phyloP scores from a whole-genome alignment of 2,888 invertebrate genomes.

The Oithona nana region DNA sequence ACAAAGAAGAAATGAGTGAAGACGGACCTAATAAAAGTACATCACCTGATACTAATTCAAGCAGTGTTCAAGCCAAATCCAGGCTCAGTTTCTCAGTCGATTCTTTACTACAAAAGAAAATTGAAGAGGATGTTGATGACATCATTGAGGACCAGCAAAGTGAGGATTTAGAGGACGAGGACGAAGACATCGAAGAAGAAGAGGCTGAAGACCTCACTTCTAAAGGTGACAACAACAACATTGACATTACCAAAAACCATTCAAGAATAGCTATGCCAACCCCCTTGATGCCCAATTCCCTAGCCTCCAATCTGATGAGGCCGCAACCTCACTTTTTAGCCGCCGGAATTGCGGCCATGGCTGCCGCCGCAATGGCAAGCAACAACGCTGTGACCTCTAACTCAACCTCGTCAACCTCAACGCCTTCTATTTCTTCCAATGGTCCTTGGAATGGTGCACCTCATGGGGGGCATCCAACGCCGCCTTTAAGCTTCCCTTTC shows the following conservation, averaged over 20 bases:
- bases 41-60: not conserved
- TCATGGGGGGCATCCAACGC: not conserved
- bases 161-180: not conserved
- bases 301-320: not conserved
- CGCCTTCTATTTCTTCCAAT: not conserved
- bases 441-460: not conserved
- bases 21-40: not conserved
- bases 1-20: not conserved
- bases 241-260: not conserved
- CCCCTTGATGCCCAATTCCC: not conserved
- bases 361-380: not conserved
- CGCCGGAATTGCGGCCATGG: not conserved
- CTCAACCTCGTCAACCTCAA: not conserved
- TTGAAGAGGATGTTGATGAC: constrained; percentile 1
- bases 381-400: not conserved
- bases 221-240: not conserved
- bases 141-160: not conserved
- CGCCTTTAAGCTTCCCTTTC: not conserved
- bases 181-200: not conserved
- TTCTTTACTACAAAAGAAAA: constrained; percentile 9
- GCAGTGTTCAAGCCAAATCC: not conserved
- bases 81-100: constrained; percentile 15
- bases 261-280: not conserved
- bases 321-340: not conserved
- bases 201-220: not conserved